Evolutionary conservation across 92 coral and sea anemone species (phyloP).

Genomic region (Umimayanthus kanabou): DNA sequence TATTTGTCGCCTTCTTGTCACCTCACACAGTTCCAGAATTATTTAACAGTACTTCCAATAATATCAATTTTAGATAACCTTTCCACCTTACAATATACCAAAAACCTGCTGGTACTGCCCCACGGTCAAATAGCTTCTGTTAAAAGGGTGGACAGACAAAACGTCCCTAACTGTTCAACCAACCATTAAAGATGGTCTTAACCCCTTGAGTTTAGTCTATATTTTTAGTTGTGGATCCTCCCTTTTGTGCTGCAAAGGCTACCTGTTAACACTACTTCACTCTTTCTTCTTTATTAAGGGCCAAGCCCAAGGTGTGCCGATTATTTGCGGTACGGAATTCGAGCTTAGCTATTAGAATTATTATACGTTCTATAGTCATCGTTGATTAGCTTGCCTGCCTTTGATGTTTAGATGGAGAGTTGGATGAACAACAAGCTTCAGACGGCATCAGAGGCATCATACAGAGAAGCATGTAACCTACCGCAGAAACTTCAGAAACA

Average conservation of each 20-base stretch:
- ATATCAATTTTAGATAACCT: background rate
- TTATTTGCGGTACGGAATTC: background rate
- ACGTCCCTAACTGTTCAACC: too few relatives aligned
- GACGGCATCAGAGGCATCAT: slow-evolving; percentile 88
- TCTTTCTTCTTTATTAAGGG: too few relatives aligned
- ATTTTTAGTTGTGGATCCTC: too few relatives aligned
- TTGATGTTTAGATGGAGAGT: slow-evolving; percentile 69
- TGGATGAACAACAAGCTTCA: slow-evolving; percentile 94
- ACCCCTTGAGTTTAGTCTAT: too few relatives aligned
- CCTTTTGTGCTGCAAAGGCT: too few relatives aligned
- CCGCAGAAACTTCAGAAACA: slow-evolving; percentile 89
- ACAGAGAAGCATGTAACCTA: slow-evolving; percentile 88
- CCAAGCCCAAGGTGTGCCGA: background rate
- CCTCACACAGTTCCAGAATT: background rate
- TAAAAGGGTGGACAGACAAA: too few relatives aligned
- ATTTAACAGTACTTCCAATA: background rate
- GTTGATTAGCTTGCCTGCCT: background rate
- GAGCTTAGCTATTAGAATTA: background rate
- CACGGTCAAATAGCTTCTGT: background rate
- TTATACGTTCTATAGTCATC: background rate
- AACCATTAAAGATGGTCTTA: too few relatives aligned
- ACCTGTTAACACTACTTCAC: background rate
- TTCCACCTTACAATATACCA: background rate
- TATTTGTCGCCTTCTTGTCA: too few relatives aligned
- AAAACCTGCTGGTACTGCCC: background rate